Conservation (phyloP, 2,888 invertebrate species). For the Lobophora halterata region DNA sequence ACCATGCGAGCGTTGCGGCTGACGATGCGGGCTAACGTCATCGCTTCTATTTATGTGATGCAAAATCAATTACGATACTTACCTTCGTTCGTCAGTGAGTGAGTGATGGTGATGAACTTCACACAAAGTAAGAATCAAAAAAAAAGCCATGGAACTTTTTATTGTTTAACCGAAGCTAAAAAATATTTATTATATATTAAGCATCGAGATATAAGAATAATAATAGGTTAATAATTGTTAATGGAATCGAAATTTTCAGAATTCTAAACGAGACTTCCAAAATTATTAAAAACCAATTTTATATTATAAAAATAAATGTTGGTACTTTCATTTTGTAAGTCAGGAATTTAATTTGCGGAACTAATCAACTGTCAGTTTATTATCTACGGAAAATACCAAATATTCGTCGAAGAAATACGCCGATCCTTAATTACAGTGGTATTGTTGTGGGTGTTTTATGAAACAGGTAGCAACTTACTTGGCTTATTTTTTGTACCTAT, state of each 20-base stretch:
- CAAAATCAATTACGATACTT: too few relatives aligned
- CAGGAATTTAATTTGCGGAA: conserved; percentile 40
- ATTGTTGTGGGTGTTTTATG: conserved; percentile 20
- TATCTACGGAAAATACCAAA: conserved; percentile 31
- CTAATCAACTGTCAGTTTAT: conserved; percentile 39
- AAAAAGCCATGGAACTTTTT: too few relatives aligned
- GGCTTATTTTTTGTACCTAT: conserved; percentile 11
- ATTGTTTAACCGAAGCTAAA: too few relatives aligned
- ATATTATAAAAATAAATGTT: conserved; percentile 24
- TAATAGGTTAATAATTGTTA: too few relatives aligned
- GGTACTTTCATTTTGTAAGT: conserved; percentile 25
- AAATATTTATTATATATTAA: too few relatives aligned
- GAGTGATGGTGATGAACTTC: conserved; percentile 17
- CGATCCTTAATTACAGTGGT: conserved; percentile 26
- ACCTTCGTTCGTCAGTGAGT: too few relatives aligned
- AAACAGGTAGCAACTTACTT: conserved; percentile 15
- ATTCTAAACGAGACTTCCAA: not conserved
- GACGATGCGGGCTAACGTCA: not conserved
- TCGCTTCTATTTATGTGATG: conserved; percentile 4
- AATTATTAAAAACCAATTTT: not conserved
- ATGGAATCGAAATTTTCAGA: conserved; percentile 1
- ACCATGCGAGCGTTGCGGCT: too few relatives aligned
- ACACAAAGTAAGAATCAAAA: too few relatives aligned
- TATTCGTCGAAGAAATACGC: conserved; percentile 25
- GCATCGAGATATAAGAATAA: too few relatives aligned